Percentiles rank a stretch among this genome's conserved stretches.
Evolutionary conservation across 2,113 vertebrate species (phyloP).

Genomic region (Rhinichthys klamathensis): DNA sequence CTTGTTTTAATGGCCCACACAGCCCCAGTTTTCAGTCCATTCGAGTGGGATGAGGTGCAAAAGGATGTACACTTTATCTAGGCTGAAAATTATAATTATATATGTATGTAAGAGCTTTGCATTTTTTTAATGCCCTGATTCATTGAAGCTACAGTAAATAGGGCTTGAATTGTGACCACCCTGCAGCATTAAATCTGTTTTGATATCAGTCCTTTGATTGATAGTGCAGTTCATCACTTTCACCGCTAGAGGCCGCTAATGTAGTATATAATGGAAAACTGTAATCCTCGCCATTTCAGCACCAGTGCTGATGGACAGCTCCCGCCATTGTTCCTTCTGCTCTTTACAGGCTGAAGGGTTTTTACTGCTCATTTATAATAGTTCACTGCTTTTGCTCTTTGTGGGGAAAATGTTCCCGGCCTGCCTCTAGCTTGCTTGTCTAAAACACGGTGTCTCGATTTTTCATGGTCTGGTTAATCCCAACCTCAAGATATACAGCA

Average conservation of each 20-base stretch:
- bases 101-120: background rate
- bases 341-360: constrained; percentile 2
- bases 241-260: constrained; percentile 41
- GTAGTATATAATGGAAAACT: background rate
- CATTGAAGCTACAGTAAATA: background rate
- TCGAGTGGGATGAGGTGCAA: background rate
- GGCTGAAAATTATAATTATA: background rate
- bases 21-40: background rate
- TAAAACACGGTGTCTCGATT: background rate
- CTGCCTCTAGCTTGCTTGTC: background rate
- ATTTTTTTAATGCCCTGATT: background rate
- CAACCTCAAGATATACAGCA: constrained; percentile 11
- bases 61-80: background rate
- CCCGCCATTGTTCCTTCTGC: background rate
- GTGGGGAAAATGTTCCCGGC: background rate
- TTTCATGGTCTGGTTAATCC: constrained; percentile 20
- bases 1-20: constrained; percentile 1
- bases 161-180: background rate
- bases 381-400: constrained; percentile 20
- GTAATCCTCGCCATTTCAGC: constrained; percentile 40
- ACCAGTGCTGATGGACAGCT: constrained; percentile 32
- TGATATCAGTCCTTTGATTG: background rate
- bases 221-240: background rate
- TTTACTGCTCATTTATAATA: constrained; percentile 20
- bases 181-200: background rate